These are phyloP conservation scores for Abscondita cerata DNA, from an alignment of 2,888 invertebrate genomes.

Conservation along the genomic window DNA sequence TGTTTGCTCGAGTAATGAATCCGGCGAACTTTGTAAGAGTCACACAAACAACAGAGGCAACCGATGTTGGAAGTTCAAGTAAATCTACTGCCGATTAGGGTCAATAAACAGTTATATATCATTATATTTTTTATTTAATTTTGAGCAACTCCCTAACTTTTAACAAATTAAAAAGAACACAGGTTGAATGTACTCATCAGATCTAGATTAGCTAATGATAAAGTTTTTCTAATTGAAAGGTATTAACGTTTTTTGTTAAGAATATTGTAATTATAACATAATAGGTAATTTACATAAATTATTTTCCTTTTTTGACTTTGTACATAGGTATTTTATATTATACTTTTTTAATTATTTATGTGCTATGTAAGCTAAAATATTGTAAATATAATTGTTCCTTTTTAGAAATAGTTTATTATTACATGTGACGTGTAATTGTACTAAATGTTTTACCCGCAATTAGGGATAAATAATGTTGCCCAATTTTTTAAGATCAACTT, in stretches of 20 bases:
- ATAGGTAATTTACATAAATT: constrained; percentile 3
- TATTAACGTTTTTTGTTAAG: constrained; percentile 3
- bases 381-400: constrained; percentile 34
- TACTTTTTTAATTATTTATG: constrained; percentile 35
- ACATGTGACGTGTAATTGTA: background rate
- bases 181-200: background rate
- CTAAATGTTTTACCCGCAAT: too few species aligned
- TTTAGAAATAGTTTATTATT: background rate
- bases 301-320: constrained; percentile 23
- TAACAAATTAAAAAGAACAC: background rate
- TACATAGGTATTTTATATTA: constrained; percentile 39
- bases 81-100: constrained; percentile 30
- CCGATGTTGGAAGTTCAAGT: constrained; percentile 19
- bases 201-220: background rate
- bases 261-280: constrained; percentile 5
- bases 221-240: background rate
- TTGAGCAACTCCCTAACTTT: background rate
- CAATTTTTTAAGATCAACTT: too few species aligned
- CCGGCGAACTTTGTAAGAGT: constrained; percentile 48
- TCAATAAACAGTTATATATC: background rate
- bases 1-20: constrained; percentile 61
- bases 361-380: constrained; percentile 12
- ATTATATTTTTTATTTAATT: background rate
- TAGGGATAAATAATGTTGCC: too few species aligned
- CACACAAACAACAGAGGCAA: constrained; percentile 22